Evolutionary conservation across 2,797 vertebrate genomes (phyloP).

Genomic region (Schizopygopsis pylzovi): DNA sequence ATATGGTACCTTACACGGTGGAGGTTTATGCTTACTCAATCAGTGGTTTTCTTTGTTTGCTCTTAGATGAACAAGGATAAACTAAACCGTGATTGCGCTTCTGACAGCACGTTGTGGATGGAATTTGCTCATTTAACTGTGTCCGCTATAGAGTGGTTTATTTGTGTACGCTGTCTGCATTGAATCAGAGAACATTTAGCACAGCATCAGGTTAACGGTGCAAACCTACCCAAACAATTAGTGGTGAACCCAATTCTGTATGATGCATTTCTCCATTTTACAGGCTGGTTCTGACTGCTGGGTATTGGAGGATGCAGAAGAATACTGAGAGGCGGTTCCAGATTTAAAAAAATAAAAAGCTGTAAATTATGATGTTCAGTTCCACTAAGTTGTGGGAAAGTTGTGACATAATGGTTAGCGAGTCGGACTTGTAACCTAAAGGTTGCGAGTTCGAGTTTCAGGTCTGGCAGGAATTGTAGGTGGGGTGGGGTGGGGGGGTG

Average conservation of each 20-base stretch:
- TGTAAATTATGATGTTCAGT: not conserved
- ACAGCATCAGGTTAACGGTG: slow-evolving; percentile 17
- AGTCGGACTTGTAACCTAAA: too few relatives aligned
- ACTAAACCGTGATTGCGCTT: slow-evolving; percentile 46
- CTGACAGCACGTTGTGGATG: slow-evolving; percentile 7
- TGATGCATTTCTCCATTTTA: not conserved
- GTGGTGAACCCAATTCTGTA: slow-evolving; percentile 6
- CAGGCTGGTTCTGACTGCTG: not conserved
- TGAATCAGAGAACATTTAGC: slow-evolving; percentile 31
- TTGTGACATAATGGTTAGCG: too few relatives aligned
- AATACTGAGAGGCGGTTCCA: not conserved
- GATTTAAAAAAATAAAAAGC: too few relatives aligned
- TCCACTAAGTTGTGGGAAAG: not conserved
- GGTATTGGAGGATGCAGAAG: not conserved
- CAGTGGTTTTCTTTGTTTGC: slow-evolving; percentile 38
- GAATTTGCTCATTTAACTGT: slow-evolving; percentile 12
- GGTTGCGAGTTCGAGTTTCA: too few relatives aligned
- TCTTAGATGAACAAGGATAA: slow-evolving; percentile 44
- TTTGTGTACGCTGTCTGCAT: slow-evolving; percentile 20
- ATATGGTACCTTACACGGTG: slow-evolving; percentile 45
- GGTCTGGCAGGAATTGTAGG: too few relatives aligned
- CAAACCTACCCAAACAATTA: not conserved
- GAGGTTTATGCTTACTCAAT: slow-evolving; percentile 41
- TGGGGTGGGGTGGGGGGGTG: too few relatives aligned
- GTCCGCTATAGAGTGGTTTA: slow-evolving; percentile 17